Evolutionary conservation across 2,888 invertebrate species (phyloP).

Genomic region (Eupeodes latifasciatus): DNA sequence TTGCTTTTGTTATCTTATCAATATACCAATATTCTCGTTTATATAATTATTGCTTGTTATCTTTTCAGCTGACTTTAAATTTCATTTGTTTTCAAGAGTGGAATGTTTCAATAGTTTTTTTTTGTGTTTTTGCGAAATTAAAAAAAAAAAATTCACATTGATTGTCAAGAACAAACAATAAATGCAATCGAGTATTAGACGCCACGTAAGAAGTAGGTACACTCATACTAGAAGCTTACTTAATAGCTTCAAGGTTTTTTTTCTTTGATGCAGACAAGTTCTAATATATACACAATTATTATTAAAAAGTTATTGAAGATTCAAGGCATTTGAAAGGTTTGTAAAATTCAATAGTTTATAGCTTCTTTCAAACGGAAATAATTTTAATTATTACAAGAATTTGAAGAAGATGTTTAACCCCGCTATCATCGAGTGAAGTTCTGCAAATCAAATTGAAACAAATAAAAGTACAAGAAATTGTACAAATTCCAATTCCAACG

Average conservation of each 20-base stretch:
- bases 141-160: slow-evolving; percentile 16
- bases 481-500: no score
- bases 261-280: neutral
- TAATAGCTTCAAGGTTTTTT: neutral
- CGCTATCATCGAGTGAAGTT: no score
- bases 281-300: neutral
- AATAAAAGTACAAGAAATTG: no score
- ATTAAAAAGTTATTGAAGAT: no score
- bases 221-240: neutral
- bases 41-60: slow-evolving; percentile 37
- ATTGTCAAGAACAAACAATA: slow-evolving; percentile 42
- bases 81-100: slow-evolving; percentile 27
- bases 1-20: slow-evolving; percentile 63
- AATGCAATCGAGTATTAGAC: slow-evolving; percentile 29
- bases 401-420: no score
- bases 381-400: no score
- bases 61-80: slow-evolving; percentile 29
- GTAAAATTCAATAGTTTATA: neutral
- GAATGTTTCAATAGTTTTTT: slow-evolving; percentile 22
- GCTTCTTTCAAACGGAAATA: no score
- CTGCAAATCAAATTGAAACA: no score
- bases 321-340: neutral
- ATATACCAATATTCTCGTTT: slow-evolving; percentile 3
- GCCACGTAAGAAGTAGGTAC: slow-evolving; percentile 1
- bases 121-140: neutral